phyloP scores from a whole-genome alignment of 2,888 invertebrate genomes.

The Punctoribates punctum region DNA sequence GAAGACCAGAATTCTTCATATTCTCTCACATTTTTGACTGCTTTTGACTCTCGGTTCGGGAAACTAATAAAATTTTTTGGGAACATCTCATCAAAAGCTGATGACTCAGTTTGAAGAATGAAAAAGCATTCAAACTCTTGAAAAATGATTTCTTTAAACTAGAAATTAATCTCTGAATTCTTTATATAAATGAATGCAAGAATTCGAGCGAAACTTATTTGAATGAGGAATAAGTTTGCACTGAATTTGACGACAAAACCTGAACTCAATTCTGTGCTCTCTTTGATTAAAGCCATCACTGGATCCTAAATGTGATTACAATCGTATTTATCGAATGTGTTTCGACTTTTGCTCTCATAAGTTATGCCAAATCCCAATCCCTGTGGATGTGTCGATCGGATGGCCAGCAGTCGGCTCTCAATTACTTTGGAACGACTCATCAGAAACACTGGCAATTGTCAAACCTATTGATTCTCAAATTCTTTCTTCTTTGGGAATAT shows the following conservation, averaged over 20 bases:
- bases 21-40: neutral
- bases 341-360: neutral
- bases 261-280: constrained; percentile 1
- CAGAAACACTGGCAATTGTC: too few relatives aligned
- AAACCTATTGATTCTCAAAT: neutral
- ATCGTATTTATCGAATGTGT: constrained; percentile 1
- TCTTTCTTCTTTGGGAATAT: neutral
- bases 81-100: neutral
- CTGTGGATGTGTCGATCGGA: neutral
- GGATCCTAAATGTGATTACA: neutral
- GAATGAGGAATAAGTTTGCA: neutral
- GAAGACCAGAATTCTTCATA: neutral
- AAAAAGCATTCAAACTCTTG: neutral
- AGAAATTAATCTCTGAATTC: neutral
- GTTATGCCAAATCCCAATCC: constrained; percentile 8
- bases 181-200: neutral
- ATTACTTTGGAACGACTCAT: neutral
- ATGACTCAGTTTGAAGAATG: neutral
- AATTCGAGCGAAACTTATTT: neutral
- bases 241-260: neutral
- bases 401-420: neutral
- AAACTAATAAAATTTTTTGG: neutral
- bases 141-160: neutral
- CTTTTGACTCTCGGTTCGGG: neutral
- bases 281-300: neutral